These are phyloP conservation scores for Gavialis gangeticus DNA, from an alignment of 2,113 vertebrate genomes.

Conservation along the genomic window DNA sequence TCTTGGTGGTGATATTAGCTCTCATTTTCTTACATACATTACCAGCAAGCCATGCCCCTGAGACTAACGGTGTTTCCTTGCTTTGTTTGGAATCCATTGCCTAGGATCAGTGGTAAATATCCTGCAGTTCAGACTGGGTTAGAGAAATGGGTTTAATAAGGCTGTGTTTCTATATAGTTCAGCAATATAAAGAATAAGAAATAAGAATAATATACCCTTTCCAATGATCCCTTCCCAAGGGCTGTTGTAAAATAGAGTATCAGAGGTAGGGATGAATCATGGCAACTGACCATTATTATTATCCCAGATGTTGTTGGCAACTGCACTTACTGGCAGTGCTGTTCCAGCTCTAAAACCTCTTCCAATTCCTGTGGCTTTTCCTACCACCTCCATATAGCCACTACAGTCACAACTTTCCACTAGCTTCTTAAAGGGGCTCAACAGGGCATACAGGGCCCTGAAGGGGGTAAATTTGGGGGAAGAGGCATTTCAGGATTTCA, in stretches of 20 bases:
- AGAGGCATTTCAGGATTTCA: too few relatives aligned
- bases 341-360: not conserved
- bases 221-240: not conserved
- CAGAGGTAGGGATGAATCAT: not conserved
- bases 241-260: fast-evolving
- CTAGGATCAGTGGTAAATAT: not conserved
- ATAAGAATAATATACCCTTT: not conserved
- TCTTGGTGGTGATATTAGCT: not conserved
- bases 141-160: not conserved
- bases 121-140: not conserved
- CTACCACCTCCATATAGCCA: not conserved
- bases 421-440: not conserved
- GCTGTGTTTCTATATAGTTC: not conserved
- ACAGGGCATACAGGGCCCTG: not conserved
- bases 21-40: not conserved
- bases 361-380: not conserved
- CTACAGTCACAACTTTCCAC: not conserved
- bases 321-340: not conserved
- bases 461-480: not conserved
- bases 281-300: not conserved
- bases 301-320: not conserved
- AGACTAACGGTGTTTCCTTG: not conserved
- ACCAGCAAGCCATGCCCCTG: not conserved
- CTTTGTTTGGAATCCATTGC: not conserved
- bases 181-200: fast-evolving